Conservation (phyloP, 2,797 vertebrate genomes). For the Eurystomus glaucurus region DNA sequence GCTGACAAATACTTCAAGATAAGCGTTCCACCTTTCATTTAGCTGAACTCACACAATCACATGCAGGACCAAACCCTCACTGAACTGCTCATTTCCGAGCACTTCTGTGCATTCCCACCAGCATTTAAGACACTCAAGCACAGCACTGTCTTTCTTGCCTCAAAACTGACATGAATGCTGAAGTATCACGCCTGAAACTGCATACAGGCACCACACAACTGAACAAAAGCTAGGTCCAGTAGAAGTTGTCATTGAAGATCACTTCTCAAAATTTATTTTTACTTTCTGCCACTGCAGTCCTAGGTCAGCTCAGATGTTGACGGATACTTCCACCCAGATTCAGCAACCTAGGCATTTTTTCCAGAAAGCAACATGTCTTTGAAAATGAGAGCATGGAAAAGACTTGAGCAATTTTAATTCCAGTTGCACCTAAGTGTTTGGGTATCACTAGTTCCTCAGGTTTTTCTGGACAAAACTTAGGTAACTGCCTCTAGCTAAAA, state of each 20-base stretch:
- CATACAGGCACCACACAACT: not conserved
- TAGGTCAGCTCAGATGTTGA: not conserved
- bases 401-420: not conserved
- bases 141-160: not conserved
- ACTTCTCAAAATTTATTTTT: not conserved
- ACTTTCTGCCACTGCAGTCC: not conserved
- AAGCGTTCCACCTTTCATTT: accelerated
- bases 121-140: not conserved
- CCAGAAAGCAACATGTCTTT: not conserved
- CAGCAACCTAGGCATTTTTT: not conserved
- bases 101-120: not conserved
- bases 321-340: not conserved
- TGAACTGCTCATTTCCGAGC: not conserved
- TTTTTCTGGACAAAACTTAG: not conserved
- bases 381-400: not conserved
- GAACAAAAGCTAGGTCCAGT: not conserved
- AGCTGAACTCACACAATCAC: not conserved
- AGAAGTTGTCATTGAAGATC: not conserved
- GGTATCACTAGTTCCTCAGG: not conserved
- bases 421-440: not conserved
- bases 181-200: not conserved
- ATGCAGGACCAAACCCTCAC: not conserved
- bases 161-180: not conserved
- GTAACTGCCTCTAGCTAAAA: not conserved
- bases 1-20: not conserved